A percentile compares a stretch with the other conserved stretches of the same genome.
Evolutionary conservation across 2,797 vertebrate species (phyloP).

Genomic region (Aulostomus chinensis): DNA sequence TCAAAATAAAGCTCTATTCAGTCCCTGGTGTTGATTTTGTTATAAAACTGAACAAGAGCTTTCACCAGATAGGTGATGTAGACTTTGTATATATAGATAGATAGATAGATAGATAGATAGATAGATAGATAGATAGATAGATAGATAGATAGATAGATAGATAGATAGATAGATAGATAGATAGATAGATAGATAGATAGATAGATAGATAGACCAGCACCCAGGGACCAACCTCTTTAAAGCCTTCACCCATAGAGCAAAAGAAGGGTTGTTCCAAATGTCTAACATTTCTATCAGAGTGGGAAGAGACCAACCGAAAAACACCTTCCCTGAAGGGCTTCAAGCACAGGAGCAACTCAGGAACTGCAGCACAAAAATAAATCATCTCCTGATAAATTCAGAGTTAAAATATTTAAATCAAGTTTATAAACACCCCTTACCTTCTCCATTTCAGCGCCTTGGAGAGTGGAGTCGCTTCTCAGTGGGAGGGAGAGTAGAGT

Average conservation of each 20-base stretch:
- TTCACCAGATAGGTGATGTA: no score
- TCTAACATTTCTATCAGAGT: not conserved
- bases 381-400: not conserved
- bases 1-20: no score
- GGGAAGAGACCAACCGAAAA: slow-evolving; percentile 24
- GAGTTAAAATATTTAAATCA: not conserved
- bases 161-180: no score
- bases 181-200: no score
- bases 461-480: slow-evolving; percentile 45
- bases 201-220: no score
- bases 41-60: no score
- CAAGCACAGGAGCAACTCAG: slow-evolving; percentile 15
- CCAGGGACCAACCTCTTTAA: slow-evolving; percentile 21
- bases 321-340: slow-evolving; percentile 1
- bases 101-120: no score
- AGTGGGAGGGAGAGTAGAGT: slow-evolving; percentile 40
- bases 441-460: slow-evolving; percentile 74
- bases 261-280: slow-evolving; percentile 8
- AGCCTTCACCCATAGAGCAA: not conserved
- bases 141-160: no score
- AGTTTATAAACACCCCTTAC: slow-evolving; percentile 64
- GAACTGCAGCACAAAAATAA: no score
- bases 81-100: no score
- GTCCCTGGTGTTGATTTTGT: no score
- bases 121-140: no score